phyloP scores from a whole-genome alignment of 2,797 vertebrate species.

The Periophthalmus magnuspinnatus region DNA sequence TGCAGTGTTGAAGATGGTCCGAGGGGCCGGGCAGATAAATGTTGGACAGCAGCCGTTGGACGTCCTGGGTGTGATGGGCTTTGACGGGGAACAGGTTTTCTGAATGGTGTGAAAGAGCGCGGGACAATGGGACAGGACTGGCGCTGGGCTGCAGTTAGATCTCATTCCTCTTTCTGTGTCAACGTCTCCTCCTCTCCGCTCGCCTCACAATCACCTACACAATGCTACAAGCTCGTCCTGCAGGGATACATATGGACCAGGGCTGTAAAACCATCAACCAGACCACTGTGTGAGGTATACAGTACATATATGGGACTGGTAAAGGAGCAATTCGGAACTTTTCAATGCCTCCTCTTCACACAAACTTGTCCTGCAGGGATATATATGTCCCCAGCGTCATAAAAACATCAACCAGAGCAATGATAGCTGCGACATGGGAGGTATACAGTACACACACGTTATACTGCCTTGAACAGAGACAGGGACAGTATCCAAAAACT shows the following conservation, averaged over 20 bases:
- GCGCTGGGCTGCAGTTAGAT: conserved; percentile 70
- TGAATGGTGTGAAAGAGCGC: conserved; percentile 59
- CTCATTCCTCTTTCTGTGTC: conserved; percentile 73
- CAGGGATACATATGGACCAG: conserved; percentile 58
- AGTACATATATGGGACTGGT: neutral
- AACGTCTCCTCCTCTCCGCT: conserved; percentile 66
- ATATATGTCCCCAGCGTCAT: too few relatives aligned
- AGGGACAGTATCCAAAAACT: too few relatives aligned
- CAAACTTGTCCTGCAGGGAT: too few relatives aligned
- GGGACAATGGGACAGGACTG: conserved; percentile 73
- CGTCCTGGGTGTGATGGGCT: conserved; percentile 51
- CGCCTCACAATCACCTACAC: conserved; percentile 66
- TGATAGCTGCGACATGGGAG: too few relatives aligned
- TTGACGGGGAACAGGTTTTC: conserved; percentile 76
- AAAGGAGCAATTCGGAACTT: neutral
- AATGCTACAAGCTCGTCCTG: conserved; percentile 57
- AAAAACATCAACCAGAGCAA: too few relatives aligned
- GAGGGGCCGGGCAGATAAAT: conserved; percentile 69
- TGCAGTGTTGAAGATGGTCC: conserved; percentile 28
- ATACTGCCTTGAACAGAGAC: too few relatives aligned
- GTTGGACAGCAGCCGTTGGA: conserved; percentile 66
- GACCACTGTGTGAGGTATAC: conserved; percentile 5
- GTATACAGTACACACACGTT: too few relatives aligned
- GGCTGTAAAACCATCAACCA: conserved; percentile 52
- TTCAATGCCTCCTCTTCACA: too few relatives aligned